phyloP scores from a whole-genome alignment of 2,888 invertebrate species.

The Drosophila affinis region DNA sequence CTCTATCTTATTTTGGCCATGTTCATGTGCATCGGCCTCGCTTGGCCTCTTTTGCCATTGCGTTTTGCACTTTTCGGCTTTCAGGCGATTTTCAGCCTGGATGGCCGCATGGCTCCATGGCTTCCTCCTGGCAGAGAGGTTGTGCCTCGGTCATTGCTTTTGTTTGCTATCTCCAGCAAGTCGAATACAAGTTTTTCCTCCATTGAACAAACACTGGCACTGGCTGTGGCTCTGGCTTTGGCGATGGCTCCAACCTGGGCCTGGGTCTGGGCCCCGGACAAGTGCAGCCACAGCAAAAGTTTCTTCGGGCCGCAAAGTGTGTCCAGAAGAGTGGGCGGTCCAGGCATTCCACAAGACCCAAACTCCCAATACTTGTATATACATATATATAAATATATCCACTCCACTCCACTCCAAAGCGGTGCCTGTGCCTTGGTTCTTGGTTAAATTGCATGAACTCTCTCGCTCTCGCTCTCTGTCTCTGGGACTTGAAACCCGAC shows the following conservation, averaged over 20 bases:
- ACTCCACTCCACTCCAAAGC: background rate
- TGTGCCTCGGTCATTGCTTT: slow-evolving; percentile 32
- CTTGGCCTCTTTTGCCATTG: slow-evolving; percentile 66
- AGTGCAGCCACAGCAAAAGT: slow-evolving; percentile 55
- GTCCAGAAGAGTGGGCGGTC: slow-evolving; percentile 71
- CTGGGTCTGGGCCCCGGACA: slow-evolving; percentile 23
- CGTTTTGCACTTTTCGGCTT: slow-evolving; percentile 67
- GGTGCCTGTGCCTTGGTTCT: slow-evolving; percentile 2
- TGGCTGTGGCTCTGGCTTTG: background rate
- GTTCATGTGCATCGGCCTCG: slow-evolving; percentile 50
- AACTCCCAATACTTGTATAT: slow-evolving; percentile 22
- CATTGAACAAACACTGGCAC: slow-evolving; percentile 53
- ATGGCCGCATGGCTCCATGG: slow-evolving; percentile 3
- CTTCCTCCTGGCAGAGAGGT: slow-evolving; percentile 29
- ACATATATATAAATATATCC: slow-evolving; percentile 24
- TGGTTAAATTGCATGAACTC: slow-evolving; percentile 36
- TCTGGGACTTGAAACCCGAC: slow-evolving; percentile 6
- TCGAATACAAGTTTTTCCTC: slow-evolving; percentile 67
- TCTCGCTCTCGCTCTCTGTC: slow-evolving; percentile 21
- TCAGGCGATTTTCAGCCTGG: slow-evolving; percentile 51
- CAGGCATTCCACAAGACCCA: slow-evolving; percentile 54
- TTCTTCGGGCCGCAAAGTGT: slow-evolving; percentile 43
- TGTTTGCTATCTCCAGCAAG: slow-evolving; percentile 34
- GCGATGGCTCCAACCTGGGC: slow-evolving; percentile 47
- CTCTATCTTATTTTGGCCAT: slow-evolving; percentile 43